Conservation (phyloP, 2,797 vertebrate genomes). For the Cirrhinus molitorella region DNA sequence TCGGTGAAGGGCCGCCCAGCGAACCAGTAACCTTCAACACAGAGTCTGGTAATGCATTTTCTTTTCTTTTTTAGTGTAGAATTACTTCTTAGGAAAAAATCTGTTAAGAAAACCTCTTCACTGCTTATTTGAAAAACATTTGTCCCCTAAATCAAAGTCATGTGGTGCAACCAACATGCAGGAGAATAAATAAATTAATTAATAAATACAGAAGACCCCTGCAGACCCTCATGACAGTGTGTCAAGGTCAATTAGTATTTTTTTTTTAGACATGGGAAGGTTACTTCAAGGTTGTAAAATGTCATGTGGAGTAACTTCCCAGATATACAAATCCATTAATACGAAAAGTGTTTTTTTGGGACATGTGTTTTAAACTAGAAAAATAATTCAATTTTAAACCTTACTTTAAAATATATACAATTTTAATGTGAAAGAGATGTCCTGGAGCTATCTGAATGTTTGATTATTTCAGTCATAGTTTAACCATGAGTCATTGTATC, state of each 20-base stretch:
- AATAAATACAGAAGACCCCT: no score
- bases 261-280: no score
- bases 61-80: background rate
- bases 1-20: conserved; percentile 88
- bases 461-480: conserved; percentile 3
- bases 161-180: no score
- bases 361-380: background rate
- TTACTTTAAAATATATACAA: background rate
- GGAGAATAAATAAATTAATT: no score
- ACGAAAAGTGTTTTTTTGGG: background rate
- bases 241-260: no score
- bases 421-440: conserved; percentile 14
- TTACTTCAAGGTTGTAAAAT: no score
- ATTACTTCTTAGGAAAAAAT: background rate
- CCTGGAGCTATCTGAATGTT: background rate
- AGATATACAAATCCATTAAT: background rate
- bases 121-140: background rate
- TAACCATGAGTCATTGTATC: background rate
- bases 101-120: background rate
- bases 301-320: no score
- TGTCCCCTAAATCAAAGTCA: background rate
- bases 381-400: background rate
- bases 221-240: no score
- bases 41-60: conserved; percentile 85
- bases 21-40: conserved; percentile 89